phyloP scores from a whole-genome alignment of 1,140 invertebrate species.

The Drosophila tristis region DNA sequence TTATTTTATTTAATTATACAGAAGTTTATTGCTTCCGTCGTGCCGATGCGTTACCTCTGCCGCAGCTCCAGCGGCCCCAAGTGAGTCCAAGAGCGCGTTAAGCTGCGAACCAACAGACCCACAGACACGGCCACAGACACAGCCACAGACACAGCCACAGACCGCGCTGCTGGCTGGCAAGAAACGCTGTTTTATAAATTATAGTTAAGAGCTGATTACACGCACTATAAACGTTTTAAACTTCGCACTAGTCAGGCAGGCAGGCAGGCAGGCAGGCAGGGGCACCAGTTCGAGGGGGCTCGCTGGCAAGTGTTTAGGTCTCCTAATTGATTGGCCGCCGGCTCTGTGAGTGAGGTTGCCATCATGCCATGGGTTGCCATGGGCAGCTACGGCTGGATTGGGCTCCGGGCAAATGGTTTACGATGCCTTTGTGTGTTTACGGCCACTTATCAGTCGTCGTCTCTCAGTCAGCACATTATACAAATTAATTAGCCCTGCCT shows the following conservation, averaged over 20 bases:
- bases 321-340: constrained; percentile 70
- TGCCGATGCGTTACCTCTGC: constrained; percentile 61
- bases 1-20: constrained; percentile 83
- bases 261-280: neutral
- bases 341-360: neutral
- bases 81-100: constrained; percentile 45
- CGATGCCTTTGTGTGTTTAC: constrained; percentile 56
- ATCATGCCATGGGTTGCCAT: neutral
- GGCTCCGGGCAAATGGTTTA: constrained; percentile 44
- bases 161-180: neutral
- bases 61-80: neutral
- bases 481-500: constrained; percentile 70
- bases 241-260: constrained; percentile 40
- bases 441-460: constrained; percentile 55
- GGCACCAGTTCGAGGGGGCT: constrained; percentile 15
- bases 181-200: constrained; percentile 69
- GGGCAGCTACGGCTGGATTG: constrained; percentile 2
- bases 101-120: constrained; percentile 67
- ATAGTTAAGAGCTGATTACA: constrained; percentile 82
- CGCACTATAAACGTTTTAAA: constrained; percentile 77
- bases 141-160: constrained; percentile 1
- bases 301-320: constrained; percentile 26
- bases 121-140: neutral
- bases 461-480: constrained; percentile 63
- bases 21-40: constrained; percentile 78